Evolutionary conservation across 2,797 vertebrate genomes (phyloP).

Genomic region (Mastacembelus armatus): DNA sequence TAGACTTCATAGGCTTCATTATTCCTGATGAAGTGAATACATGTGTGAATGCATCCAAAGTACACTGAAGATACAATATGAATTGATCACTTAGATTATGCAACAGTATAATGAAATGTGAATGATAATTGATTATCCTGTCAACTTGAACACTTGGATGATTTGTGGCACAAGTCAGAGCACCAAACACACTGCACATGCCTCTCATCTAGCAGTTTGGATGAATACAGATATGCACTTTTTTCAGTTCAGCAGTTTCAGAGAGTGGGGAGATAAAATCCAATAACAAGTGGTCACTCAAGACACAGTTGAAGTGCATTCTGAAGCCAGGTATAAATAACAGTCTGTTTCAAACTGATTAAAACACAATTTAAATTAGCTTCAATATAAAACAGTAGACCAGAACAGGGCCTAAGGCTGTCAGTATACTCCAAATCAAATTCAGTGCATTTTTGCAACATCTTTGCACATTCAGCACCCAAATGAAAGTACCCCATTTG

Average conservation of each 20-base stretch:
- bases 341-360: background rate
- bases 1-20: no score
- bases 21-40: no score
- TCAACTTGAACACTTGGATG: background rate
- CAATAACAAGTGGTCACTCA: conserved; percentile 13
- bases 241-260: conserved; percentile 1
- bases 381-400: conserved; percentile 13
- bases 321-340: conserved; percentile 15
- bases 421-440: conserved; percentile 3
- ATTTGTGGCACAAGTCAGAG: background rate
- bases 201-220: background rate
- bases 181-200: background rate
- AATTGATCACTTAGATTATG: background rate
- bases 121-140: background rate
- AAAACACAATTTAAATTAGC: conserved; percentile 14
- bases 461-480: conserved; percentile 5
- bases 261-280: conserved; percentile 1
- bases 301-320: conserved; percentile 1
- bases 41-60: background rate
- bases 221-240: conserved; percentile 19
- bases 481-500: conserved; percentile 14
- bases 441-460: conserved; percentile 29
- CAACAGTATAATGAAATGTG: background rate
- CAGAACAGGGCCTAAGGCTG: conserved; percentile 5
- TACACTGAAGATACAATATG: background rate